Evolutionary conservation across 2,113 vertebrate genomes (phyloP).

Genomic region (Protomyctophum bolini): DNA sequence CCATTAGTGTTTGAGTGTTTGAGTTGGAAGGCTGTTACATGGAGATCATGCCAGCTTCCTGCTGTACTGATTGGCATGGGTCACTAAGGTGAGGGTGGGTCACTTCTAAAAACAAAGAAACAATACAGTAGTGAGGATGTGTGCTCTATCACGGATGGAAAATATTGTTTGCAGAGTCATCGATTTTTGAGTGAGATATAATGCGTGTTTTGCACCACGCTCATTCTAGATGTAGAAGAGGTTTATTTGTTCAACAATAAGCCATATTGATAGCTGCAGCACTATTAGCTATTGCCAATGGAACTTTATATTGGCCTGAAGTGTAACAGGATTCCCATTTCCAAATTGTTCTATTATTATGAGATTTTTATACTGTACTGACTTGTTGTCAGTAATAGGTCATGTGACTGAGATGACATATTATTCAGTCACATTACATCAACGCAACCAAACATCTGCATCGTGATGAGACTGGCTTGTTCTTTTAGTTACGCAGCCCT

Average conservation of each 20-base stretch:
- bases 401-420: too few species aligned
- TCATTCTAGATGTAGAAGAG: neutral
- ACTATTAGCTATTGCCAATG: too few species aligned
- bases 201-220: neutral
- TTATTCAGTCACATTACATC: too few species aligned
- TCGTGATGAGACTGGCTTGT: too few species aligned
- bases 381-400: too few species aligned
- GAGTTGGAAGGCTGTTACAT: neutral
- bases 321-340: too few species aligned
- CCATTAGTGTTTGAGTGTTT: constrained; percentile 15
- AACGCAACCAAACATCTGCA: too few species aligned
- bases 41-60: constrained; percentile 17
- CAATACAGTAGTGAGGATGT: neutral
- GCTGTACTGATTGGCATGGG: constrained; percentile 20
- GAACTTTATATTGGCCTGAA: too few species aligned
- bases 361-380: too few species aligned
- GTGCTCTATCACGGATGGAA: neutral
- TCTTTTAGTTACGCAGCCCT: too few species aligned
- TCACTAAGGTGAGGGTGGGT: constrained; percentile 36
- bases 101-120: constrained; percentile 30
- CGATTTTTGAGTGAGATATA: neutral
- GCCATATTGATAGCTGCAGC: constrained; percentile 2
- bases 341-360: too few species aligned
- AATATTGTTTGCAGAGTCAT: constrained; percentile 6
- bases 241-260: constrained; percentile 7